Conservation (phyloP, 1,140 invertebrate species). For the Danaus plexippus region DNA sequence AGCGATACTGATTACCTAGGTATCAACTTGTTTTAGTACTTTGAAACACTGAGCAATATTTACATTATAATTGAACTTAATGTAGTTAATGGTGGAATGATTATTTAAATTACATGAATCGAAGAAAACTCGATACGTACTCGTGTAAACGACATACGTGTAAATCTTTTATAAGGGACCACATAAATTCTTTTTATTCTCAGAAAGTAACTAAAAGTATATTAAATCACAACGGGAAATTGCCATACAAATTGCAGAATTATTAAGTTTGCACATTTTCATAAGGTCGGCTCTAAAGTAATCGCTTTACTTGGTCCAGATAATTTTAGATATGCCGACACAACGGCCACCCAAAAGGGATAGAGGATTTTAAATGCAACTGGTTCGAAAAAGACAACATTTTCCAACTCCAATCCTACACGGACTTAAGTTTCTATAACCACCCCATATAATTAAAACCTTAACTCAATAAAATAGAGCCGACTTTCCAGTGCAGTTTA, state of each 20-base stretch:
- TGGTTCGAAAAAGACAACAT: slow-evolving; percentile 70
- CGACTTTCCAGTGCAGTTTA: slow-evolving; percentile 28
- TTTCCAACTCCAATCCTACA: slow-evolving; percentile 33
- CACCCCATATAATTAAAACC: slow-evolving; percentile 22
- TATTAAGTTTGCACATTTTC: slow-evolving; percentile 60
- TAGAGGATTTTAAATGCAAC: slow-evolving; percentile 66
- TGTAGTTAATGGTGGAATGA: too few relatives aligned
- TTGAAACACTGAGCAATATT: too few relatives aligned
- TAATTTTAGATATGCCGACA: slow-evolving; percentile 61
- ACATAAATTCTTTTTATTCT: slow-evolving; percentile 15
- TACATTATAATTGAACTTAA: too few relatives aligned
- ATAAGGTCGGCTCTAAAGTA: slow-evolving; percentile 51
- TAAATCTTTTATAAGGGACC: too few relatives aligned
- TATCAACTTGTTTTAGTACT: too few relatives aligned
- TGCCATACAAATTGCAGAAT: slow-evolving; percentile 46
- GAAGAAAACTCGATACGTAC: too few relatives aligned
- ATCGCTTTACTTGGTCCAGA: slow-evolving; percentile 65
- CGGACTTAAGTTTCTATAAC: slow-evolving; percentile 23
- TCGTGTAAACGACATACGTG: too few relatives aligned
- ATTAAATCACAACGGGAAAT: slow-evolving; percentile 24
- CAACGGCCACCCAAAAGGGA: slow-evolving; percentile 54
- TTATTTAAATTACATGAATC: too few relatives aligned
- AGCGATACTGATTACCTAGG: too few relatives aligned
- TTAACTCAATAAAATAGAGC: slow-evolving; percentile 21
- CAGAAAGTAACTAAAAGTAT: slow-evolving; percentile 20